A percentile compares a stretch with the other conserved stretches of the same genome.
Evolutionary conservation across 2,888 invertebrate genomes (phyloP).

Genomic region (Diadegma fenestrale): DNA sequence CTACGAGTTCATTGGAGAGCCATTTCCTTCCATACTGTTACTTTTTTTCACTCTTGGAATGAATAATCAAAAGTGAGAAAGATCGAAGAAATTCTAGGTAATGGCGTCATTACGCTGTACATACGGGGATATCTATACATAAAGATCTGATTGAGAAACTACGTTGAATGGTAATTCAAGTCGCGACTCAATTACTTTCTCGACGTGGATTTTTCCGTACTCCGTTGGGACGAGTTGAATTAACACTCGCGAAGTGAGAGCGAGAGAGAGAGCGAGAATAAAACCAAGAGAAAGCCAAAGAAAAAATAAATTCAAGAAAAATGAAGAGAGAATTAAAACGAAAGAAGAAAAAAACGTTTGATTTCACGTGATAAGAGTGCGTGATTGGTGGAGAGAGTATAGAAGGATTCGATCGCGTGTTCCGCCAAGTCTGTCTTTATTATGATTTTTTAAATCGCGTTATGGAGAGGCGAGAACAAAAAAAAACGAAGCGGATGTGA

Average conservation of each 20-base stretch:
- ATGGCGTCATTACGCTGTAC: constrained; percentile 13
- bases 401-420: constrained; percentile 21
- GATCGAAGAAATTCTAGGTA: constrained; percentile 34
- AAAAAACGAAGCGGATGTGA: not conserved
- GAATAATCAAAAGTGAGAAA: constrained; percentile 16
- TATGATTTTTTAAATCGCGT: not conserved
- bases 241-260: constrained; percentile 28
- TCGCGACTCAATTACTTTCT: constrained; percentile 54
- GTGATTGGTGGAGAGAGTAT: constrained; percentile 44
- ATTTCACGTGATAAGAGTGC: constrained; percentile 51
- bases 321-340: not conserved
- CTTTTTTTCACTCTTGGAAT: not conserved
- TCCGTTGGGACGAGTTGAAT: constrained; percentile 18
- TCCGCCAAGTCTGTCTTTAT: not conserved
- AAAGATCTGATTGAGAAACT: not conserved
- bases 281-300: constrained; percentile 1
- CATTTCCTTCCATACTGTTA: constrained; percentile 16
- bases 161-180: constrained; percentile 31
- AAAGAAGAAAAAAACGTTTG: not conserved
- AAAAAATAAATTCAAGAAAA: constrained; percentile 34
- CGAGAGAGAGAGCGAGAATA: not conserved
- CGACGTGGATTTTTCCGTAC: constrained; percentile 26
- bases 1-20: not conserved
- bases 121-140: not conserved
- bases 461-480: not conserved